Evolutionary conservation across 2,888 invertebrate genomes (phyloP).

Genomic region (Sisyra nigra): DNA sequence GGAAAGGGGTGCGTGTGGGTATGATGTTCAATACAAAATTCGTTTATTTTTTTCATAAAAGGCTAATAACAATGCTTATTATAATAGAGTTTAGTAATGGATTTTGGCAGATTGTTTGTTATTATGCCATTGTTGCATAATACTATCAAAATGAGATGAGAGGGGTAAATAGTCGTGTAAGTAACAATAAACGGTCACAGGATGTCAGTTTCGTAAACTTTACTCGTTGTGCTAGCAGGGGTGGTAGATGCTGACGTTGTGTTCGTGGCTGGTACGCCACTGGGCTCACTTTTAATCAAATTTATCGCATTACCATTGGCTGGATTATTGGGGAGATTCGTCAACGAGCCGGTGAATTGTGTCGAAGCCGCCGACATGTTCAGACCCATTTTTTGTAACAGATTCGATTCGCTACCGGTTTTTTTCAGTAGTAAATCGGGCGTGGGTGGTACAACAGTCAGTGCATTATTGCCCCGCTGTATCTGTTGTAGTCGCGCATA

Average conservation of each 20-base stretch:
- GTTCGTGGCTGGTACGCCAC: constrained; percentile 15
- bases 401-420: constrained; percentile 76
- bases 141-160: background rate
- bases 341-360: constrained; percentile 41
- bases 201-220: constrained; percentile 87
- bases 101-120: background rate
- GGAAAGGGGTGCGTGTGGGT: too few species aligned
- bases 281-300: constrained; percentile 14
- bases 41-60: background rate
- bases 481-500: constrained; percentile 79
- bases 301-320: constrained; percentile 17
- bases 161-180: background rate
- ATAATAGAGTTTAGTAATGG: background rate
- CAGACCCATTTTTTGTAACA: constrained; percentile 68
- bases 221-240: constrained; percentile 43
- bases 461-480: constrained; percentile 56
- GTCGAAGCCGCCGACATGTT: constrained; percentile 36
- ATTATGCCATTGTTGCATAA: background rate
- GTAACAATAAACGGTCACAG: constrained; percentile 46
- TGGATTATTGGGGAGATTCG: constrained; percentile 35
- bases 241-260: constrained; percentile 15
- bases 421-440: constrained; percentile 55
- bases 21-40: too few species aligned
- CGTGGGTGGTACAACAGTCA: constrained; percentile 42
- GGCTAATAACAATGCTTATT: background rate